Percentiles rank a stretch among this genome's conserved stretches.
These are phyloP conservation scores for Drosophila equinoxialis DNA, from an alignment of 1,140 invertebrate genomes.

Conservation along the genomic window DNA sequence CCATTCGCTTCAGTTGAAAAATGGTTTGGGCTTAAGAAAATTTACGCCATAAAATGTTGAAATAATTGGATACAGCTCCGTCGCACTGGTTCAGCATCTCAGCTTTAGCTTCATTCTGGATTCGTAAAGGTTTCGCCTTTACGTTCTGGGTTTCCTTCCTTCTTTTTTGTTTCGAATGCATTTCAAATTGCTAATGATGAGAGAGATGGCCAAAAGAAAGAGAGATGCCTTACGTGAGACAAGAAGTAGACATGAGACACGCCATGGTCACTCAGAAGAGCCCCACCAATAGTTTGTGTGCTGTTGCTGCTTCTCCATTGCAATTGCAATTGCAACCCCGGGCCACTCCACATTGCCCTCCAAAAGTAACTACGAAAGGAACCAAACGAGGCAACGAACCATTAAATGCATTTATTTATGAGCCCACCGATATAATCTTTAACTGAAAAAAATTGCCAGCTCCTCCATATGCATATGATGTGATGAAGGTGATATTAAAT, in stretches of 20 bases:
- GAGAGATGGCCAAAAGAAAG: constrained; percentile 16
- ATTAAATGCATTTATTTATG: constrained; percentile 81
- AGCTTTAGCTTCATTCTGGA: neutral
- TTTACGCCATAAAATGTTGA: constrained; percentile 80
- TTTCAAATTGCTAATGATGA: constrained; percentile 80
- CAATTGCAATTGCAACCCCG: too few relatives aligned
- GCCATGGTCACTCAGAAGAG: constrained; percentile 47
- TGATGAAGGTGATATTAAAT: constrained; percentile 62
- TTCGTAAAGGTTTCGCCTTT: constrained; percentile 16
- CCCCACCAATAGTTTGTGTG: neutral
- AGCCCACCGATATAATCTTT: constrained; percentile 62
- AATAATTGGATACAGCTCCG: constrained; percentile 78
- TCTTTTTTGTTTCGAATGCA: constrained; percentile 47
- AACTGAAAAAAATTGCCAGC: constrained; percentile 59
- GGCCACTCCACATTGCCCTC: neutral
- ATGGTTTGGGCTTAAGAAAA: constrained; percentile 77
- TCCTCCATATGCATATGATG: constrained; percentile 65
- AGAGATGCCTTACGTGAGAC: constrained; percentile 73
- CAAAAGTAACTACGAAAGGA: too few relatives aligned
- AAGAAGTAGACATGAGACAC: constrained; percentile 39
- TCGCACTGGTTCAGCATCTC: constrained; percentile 22
- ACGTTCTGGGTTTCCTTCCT: neutral
- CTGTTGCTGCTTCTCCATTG: neutral
- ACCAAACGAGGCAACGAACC: constrained; percentile 40
- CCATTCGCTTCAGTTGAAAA: constrained; percentile 78